These are phyloP conservation scores for Coregonus clupeaformis DNA, from an alignment of 2,113 vertebrate genomes.

Conservation along the genomic window DNA sequence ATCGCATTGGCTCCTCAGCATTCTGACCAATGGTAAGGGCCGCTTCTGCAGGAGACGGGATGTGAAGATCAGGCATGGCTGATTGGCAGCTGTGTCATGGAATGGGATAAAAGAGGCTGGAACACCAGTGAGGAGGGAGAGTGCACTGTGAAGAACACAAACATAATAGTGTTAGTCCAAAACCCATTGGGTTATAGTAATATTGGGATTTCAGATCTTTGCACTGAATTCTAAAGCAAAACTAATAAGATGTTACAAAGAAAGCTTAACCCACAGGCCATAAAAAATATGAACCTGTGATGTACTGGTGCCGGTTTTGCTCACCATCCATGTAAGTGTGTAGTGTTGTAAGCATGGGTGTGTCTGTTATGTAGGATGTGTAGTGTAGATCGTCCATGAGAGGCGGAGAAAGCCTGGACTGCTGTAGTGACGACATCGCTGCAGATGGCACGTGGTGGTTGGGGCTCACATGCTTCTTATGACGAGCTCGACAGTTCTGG, in stretches of 20 bases:
- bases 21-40: constrained; percentile 25
- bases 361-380: constrained; percentile 85
- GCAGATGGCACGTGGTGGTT: constrained; percentile 80
- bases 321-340: constrained; percentile 95
- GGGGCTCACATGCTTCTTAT: constrained; percentile 93
- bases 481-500: constrained; percentile 96
- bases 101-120: constrained; percentile 69
- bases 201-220: too few species aligned
- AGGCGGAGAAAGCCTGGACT: constrained; percentile 78
- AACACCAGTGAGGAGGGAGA: constrained; percentile 67
- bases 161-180: neutral
- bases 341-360: constrained; percentile 85
- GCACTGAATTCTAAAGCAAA: too few species aligned
- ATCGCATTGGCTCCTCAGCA: neutral
- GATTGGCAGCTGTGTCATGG: constrained; percentile 68
- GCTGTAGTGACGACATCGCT: constrained; percentile 55
- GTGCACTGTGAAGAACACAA: constrained; percentile 59
- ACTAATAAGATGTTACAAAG: too few species aligned
- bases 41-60: neutral
- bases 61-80: constrained; percentile 62
- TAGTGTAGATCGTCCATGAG: constrained; percentile 92
- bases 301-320: constrained; percentile 12
- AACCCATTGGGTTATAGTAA: neutral
- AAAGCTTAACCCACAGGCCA: too few species aligned
- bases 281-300: neutral